Percentiles rank a stretch among this genome's conserved stretches.
Evolutionary conservation across 2,888 invertebrate genomes (phyloP).

Genomic region (Nemotelus pantherinus): DNA sequence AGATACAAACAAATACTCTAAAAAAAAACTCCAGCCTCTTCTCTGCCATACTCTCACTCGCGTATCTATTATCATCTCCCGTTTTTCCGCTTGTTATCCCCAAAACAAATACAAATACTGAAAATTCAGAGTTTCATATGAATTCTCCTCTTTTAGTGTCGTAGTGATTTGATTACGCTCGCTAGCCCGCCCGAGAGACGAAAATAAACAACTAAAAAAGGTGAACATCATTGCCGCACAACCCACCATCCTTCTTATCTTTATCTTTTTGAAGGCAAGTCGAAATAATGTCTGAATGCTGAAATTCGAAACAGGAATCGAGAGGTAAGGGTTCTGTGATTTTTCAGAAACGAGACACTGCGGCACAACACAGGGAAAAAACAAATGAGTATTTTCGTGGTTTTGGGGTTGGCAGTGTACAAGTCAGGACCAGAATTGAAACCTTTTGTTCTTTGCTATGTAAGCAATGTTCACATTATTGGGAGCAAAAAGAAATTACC

Average conservation of each 20-base stretch:
- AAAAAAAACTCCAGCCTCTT: neutral
- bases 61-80: constrained; percentile 7
- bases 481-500: too few relatives aligned
- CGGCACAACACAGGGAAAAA: constrained; percentile 1
- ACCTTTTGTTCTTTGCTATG: neutral
- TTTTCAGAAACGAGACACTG: constrained; percentile 1
- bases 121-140: neutral
- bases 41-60: neutral
- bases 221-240: constrained; percentile 5
- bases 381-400: constrained; percentile 17
- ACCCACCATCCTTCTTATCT: constrained; percentile 30
- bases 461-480: neutral
- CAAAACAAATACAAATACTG: constrained; percentile 21
- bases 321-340: neutral
- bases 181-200: neutral
- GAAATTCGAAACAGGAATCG: neutral
- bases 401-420: neutral
- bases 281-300: constrained; percentile 20
- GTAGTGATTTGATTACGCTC: neutral
- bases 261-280: constrained; percentile 28
- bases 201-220: constrained; percentile 15
- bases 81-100: constrained; percentile 44
- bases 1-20: neutral
- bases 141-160: neutral
- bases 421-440: neutral